These are phyloP conservation scores for Ephestia elutella DNA, from an alignment of 1,140 invertebrate species.

Conservation along the genomic window DNA sequence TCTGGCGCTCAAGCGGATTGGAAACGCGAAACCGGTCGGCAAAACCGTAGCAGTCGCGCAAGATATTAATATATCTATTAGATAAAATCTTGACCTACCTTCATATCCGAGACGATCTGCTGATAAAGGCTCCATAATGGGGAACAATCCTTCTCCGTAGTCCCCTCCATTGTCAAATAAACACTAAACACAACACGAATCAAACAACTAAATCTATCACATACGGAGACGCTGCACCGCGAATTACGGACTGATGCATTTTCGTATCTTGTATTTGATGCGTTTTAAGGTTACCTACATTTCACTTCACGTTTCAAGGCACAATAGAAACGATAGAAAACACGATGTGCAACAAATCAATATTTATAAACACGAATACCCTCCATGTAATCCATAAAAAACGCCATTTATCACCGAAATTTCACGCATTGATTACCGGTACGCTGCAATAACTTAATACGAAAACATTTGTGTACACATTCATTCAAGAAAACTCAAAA, in stretches of 20 bases:
- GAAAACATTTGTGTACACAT: constrained; percentile 14
- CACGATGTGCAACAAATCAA: constrained; percentile 65
- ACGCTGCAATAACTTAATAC: constrained; percentile 8
- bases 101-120: constrained; percentile 73
- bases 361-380: constrained; percentile 71
- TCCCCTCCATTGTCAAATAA: constrained; percentile 68
- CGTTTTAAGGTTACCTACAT: constrained; percentile 48
- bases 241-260: constrained; percentile 59
- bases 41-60: neutral
- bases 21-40: constrained; percentile 3
- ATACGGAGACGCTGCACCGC: constrained; percentile 33
- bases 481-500: constrained; percentile 34
- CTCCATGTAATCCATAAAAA: constrained; percentile 44
- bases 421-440: constrained; percentile 15
- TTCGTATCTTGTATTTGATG: constrained; percentile 30
- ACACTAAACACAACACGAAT: constrained; percentile 51
- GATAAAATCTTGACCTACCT: constrained; percentile 45
- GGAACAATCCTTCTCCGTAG: constrained; percentile 73
- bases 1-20: neutral
- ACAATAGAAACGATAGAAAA: constrained; percentile 46
- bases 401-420: constrained; percentile 26
- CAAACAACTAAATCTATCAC: constrained; percentile 51
- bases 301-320: constrained; percentile 46
- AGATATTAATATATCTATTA: neutral
- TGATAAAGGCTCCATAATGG: constrained; percentile 71